Evolutionary conservation across 2,888 invertebrate genomes (phyloP), one percentile per base, ranked within the genome.

Genomic region (Artemia sp.): DNA sequence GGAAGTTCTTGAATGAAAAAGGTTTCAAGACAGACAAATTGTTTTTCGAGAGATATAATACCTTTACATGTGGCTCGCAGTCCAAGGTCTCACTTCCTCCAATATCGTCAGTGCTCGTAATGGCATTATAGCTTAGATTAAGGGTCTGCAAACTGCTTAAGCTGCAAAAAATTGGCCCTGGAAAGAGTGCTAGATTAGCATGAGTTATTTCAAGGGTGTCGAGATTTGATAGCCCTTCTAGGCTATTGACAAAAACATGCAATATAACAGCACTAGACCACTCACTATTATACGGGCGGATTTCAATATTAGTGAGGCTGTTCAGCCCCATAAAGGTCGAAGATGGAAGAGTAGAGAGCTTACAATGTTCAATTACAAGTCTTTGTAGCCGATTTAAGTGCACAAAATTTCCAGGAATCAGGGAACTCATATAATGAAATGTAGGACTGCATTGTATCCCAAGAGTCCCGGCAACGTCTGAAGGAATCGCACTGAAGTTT

Each of bases 131-230:
- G 73, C 91, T 91, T 74, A 92, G 86, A 78, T 93, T 93, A 74
- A 93, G 80, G 73, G 84, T 83, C 72, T 88, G 86, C 75, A 92
- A 81, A 76, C 88, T 90, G 58, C 85, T 86, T 74, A 91, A 79
- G 6, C 89, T 85, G 77, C 92, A 92, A 79, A 92, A 92, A 73
- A 90, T 82, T 76, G 86, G 86, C 76, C 89, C 89, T 50, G 91
- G 90, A 77, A 92, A 85, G 70, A 89, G 88, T 89, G 90, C 90
- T 77, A 92, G 89, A 78, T 91, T 91, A 79, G 92, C 91, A 76
- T 86, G 86, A 77, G 90, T 90, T 73, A 92, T 81, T 78, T 92
- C 92, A 73, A 92, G 82, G 74, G 87, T 83, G 79, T 91, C 91
- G 75, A 92, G 82, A 77, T 90, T 88, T 72, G 86, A 83, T 12